A percentile compares a stretch with the other conserved stretches of the same genome.
Conservation (phyloP, 2,113 vertebrate genomes). For the Turnix velox region DNA sequence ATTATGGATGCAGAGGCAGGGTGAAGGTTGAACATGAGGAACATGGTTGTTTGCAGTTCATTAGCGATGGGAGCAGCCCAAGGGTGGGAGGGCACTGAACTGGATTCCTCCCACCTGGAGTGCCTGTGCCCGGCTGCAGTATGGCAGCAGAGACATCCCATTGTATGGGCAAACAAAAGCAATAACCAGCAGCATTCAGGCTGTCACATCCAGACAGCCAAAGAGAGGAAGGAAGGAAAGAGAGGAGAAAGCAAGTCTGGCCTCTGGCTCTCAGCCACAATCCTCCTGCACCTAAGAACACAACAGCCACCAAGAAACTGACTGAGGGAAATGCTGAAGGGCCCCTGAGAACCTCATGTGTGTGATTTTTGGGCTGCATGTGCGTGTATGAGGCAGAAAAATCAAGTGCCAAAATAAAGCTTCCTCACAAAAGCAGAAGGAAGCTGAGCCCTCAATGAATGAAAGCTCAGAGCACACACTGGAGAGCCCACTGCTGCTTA, state of each 20-base stretch:
- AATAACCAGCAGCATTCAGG: not conserved
- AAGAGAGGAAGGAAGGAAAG: not conserved
- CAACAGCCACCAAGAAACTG: not conserved
- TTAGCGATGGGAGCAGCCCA: conserved; percentile 44
- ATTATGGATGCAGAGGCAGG: conserved; percentile 43
- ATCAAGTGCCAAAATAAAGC: too few relatives aligned
- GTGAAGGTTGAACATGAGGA: conserved; percentile 56
- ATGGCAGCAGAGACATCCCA: conserved; percentile 25
- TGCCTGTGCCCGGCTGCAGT: conserved; percentile 42
- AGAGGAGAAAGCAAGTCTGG: not conserved
- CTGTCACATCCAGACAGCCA: not conserved
- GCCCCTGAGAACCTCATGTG: rapidly evolving
- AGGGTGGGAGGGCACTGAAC: conserved; percentile 44
- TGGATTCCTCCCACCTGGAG: conserved; percentile 54
- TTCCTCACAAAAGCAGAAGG: not conserved
- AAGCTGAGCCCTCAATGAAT: not conserved
- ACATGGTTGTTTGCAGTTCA: conserved; percentile 63
- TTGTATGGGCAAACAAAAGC: conserved; percentile 35
- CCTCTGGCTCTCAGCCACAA: not conserved
- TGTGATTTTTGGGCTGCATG: not conserved
- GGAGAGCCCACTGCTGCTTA: not conserved
- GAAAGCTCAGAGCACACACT: not conserved
- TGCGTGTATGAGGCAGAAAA: not conserved
- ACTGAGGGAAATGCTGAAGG: not conserved
- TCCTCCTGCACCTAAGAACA: not conserved